Evolutionary conservation across 1,140 invertebrate genomes (phyloP), one percentile per base, ranked within the genome.

Genomic region (Aphelenchoides fujianensis): DNA sequence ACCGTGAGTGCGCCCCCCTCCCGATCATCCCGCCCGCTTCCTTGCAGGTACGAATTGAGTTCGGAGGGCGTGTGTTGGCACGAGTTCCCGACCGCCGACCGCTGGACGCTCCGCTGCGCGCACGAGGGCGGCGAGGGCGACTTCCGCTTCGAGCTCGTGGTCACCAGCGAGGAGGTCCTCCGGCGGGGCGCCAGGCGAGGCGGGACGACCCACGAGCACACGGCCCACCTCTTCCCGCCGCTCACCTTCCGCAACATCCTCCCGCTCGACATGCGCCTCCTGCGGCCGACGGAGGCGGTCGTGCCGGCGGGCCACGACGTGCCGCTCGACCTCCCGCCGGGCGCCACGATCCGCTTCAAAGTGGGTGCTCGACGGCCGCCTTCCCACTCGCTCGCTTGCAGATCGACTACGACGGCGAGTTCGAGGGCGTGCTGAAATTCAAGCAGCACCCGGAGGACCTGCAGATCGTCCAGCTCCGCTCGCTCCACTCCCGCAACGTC

Each of bases 221-320:
- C 90, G 67, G 89, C 97, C 34, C 89, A 92, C 69, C 86, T 98
- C 12, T 90, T 91, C 66, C 93, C 95, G 0, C 90, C 93, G 3
- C 89, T 95, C 0, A 90, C 91, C 76, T 86, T 98, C n/a, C 91
- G 92, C 78, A 98, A 98, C 85, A 90, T 91, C 68, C 85, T 98
- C 72, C 94, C 95, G 0, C 88, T 93, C 37, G 86, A 90, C 32
- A 89, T 97, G 12, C 86, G 89, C 0, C 89, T 91, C 34, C 89
- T 89, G 7, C 64, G 85, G n/a, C 83, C 87, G 70, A 66, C 62
- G n/a, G 2, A 63, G 36, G 23, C 31, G 3, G 61, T 63, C 16
- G 37, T 83, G 2, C 34, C 71, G 28, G 76, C 76, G 16, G 82
- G 82, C 57, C 77, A 84, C 12, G 69, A 62, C 3, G 52, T 73